A percentile compares a stretch with the other conserved stretches of the same genome.
phyloP scores from a whole-genome alignment of 2,113 vertebrate genomes.

The Fukomys damarensis region DNA sequence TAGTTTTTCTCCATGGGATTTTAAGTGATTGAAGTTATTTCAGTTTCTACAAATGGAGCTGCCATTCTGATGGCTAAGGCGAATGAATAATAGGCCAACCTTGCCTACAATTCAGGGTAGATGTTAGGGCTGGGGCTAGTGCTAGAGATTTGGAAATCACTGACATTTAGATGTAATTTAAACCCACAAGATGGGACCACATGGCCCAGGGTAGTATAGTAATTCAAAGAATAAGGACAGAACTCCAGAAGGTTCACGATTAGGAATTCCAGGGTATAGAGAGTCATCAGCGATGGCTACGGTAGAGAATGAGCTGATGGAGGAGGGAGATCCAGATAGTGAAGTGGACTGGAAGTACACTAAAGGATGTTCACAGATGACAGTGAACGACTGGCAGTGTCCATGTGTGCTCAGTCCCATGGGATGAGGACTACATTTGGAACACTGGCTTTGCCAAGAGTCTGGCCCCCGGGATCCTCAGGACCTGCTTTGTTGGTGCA shows the following conservation, averaged over 20 bases:
- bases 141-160: too few relatives aligned
- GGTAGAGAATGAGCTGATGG: too few relatives aligned
- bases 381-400: fast-evolving
- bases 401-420: fast-evolving
- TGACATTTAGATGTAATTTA: background rate
- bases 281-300: fast-evolving
- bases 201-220: background rate
- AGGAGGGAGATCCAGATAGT: fast-evolving
- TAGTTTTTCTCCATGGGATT: background rate
- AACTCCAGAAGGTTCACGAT: background rate
- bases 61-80: background rate
- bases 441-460: fast-evolving
- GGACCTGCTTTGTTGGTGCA: fast-evolving
- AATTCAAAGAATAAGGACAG: background rate
- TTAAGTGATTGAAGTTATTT: background rate
- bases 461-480: fast-evolving
- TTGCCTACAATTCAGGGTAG: background rate
- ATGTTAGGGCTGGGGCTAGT: background rate
- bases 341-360: too few relatives aligned
- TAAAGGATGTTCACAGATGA: background rate
- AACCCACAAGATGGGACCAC: too few relatives aligned
- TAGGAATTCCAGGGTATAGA: background rate
- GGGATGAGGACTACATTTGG: fast-evolving
- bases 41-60: background rate
- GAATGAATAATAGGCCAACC: background rate